phyloP scores from a whole-genome alignment of 1,140 invertebrate species.

The Halotydeus destructor region DNA sequence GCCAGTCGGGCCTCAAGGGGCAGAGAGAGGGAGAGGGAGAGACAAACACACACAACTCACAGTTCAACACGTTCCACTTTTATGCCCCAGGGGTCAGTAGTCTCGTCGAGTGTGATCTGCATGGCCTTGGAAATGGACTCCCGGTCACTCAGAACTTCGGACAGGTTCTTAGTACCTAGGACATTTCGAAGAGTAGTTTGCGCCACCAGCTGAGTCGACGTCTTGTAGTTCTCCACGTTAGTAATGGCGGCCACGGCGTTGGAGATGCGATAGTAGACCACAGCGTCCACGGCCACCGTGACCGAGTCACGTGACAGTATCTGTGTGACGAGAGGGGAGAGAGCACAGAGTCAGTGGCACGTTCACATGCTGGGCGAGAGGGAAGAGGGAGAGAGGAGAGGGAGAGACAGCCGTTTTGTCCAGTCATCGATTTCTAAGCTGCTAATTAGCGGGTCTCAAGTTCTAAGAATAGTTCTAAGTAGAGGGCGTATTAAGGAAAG shows the following conservation, averaged over 20 bases:
- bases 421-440: background rate
- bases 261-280: conserved; percentile 40
- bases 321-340: conserved; percentile 20
- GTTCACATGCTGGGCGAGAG: too few species aligned
- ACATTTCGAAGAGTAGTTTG: conserved; percentile 30
- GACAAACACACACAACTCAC: conserved; percentile 27
- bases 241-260: conserved; percentile 38
- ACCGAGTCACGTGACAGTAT: conserved; percentile 35
- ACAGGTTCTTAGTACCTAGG: conserved; percentile 33
- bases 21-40: too few species aligned
- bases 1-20: too few species aligned
- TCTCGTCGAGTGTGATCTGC: conserved; percentile 31
- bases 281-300: conserved; percentile 24
- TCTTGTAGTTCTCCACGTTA: conserved; percentile 34
- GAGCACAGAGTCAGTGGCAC: too few species aligned
- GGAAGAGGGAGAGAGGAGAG: background rate
- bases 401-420: background rate
- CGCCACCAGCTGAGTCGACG: conserved; percentile 25
- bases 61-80: conserved; percentile 40
- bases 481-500: too few species aligned
- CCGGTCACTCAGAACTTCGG: conserved; percentile 32
- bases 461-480: too few species aligned
- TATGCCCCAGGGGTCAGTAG: conserved; percentile 39
- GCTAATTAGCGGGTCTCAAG: too few species aligned
- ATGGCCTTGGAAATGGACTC: conserved; percentile 32